These are phyloP conservation scores for Erythrocebus patas DNA, from an alignment of 2,113 vertebrate genomes.

Conservation along the genomic window DNA sequence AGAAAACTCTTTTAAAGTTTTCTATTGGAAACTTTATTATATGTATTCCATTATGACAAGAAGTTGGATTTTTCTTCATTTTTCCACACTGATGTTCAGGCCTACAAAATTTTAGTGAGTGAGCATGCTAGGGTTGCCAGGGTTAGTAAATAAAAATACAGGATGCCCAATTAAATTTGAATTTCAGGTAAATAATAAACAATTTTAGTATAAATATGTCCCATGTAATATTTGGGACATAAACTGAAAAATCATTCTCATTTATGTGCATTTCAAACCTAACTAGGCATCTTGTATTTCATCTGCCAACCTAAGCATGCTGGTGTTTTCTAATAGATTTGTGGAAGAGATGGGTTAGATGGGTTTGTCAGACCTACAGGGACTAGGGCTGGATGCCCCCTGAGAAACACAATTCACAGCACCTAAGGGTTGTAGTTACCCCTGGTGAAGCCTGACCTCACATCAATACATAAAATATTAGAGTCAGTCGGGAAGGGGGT, in stretches of 20 bases:
- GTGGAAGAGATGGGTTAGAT: not conserved
- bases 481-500: no score
- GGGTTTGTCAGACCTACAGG: not conserved
- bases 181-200: conserved; percentile 1
- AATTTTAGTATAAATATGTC: not conserved
- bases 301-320: not conserved
- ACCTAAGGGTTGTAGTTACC: not conserved
- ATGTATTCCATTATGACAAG: not conserved
- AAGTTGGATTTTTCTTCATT: not conserved
- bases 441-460: not conserved
- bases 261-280: not conserved
- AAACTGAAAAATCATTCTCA: not conserved
- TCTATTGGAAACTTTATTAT: not conserved
- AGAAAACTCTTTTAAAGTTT: conserved; percentile 25
- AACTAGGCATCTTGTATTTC: not conserved
- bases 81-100: not conserved
- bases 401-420: not conserved
- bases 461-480: not conserved
- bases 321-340: not conserved
- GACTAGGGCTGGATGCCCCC: not conserved
- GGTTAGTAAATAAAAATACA: not conserved
- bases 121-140: not conserved
- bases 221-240: not conserved
- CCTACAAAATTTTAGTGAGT: not conserved
- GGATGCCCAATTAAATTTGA: not conserved